Evolutionary conservation across 2,888 invertebrate species (phyloP).

Genomic region (Toxonevra muliebris): DNA sequence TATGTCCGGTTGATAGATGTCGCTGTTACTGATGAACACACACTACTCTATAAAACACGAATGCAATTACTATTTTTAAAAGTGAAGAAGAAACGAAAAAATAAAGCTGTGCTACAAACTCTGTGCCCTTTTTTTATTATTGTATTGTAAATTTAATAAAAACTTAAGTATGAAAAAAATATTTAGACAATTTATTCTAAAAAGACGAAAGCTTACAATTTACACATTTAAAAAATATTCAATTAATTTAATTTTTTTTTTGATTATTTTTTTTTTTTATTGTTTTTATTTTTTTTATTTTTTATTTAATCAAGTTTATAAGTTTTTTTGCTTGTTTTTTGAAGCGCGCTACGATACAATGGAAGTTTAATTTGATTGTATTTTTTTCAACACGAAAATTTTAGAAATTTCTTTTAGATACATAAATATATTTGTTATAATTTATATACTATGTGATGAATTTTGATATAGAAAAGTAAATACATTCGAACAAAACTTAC

Average conservation of each 20-base stretch:
- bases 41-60: not conserved
- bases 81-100: constrained; percentile 19
- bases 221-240: not conserved
- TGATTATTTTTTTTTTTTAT: not conserved
- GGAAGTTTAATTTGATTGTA: constrained; percentile 17
- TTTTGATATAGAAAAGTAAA: no score
- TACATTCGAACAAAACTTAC: not conserved
- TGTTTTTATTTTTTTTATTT: not conserved
- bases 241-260: no score
- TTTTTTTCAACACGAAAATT: no score
- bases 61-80: not conserved
- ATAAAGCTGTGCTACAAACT: constrained; percentile 43
- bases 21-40: constrained; percentile 67
- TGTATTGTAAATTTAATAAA: constrained; percentile 12
- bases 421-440: no score
- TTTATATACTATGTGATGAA: no score
- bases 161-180: not conserved
- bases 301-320: constrained; percentile 6
- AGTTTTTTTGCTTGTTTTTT: constrained; percentile 2
- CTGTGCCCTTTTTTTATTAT: constrained; percentile 38
- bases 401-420: no score
- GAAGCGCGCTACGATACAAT: constrained; percentile 20
- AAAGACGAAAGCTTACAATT: not conserved
- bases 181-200: not conserved
- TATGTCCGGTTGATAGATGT: constrained; percentile 78